Conservation (phyloP, 2,113 vertebrate species). For the Melanocharis versteri region DNA sequence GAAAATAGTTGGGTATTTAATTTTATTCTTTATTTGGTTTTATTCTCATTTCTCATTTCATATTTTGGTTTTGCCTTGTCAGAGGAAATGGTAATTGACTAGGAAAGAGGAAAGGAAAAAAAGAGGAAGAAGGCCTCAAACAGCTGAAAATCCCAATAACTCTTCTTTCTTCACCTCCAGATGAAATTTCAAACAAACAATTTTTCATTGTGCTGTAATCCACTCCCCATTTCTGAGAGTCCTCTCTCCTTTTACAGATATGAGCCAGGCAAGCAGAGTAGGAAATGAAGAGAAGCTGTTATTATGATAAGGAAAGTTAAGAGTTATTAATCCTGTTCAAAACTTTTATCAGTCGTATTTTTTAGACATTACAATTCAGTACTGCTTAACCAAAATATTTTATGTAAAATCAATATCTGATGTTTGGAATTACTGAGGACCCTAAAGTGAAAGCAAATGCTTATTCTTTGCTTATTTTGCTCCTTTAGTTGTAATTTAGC, state of each 20-base stretch:
- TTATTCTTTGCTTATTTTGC: background rate
- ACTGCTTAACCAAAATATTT: background rate
- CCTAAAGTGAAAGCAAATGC: background rate
- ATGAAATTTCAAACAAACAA: background rate
- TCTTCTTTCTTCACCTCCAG: background rate
- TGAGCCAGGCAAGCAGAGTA: background rate
- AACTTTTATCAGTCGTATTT: background rate
- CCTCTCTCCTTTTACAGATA: background rate
- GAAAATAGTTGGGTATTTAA: background rate
- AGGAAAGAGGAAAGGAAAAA: background rate
- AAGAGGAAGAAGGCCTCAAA: background rate
- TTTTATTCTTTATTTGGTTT: background rate
- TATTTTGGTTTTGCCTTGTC: background rate
- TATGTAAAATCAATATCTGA: background rate
- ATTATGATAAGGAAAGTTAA: background rate
- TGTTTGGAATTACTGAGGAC: background rate
- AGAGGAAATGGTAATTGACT: background rate
- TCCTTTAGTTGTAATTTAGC: background rate
- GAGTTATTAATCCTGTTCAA: background rate
- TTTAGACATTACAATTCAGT: background rate
- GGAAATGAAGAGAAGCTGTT: background rate
- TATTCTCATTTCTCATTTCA: background rate
- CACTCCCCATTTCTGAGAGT: background rate
- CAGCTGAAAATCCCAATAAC: background rate
- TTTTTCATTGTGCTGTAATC: background rate